Evolutionary conservation across 2,113 vertebrate species (phyloP).

Genomic region (Parotia lawesii): DNA sequence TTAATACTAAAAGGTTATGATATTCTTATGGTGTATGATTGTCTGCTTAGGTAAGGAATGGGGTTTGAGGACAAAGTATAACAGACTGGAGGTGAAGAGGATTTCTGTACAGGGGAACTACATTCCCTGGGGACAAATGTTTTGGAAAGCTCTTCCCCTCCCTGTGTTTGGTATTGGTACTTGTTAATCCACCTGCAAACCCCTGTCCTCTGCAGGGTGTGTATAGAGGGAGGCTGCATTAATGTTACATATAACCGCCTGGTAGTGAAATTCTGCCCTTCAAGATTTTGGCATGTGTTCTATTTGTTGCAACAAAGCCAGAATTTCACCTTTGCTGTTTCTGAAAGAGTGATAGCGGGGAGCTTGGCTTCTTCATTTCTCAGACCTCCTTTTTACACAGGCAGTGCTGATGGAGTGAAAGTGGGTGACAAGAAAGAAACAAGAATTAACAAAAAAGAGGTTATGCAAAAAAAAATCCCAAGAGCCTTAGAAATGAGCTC

Average conservation of each 20-base stretch:
- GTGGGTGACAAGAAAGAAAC: neutral
- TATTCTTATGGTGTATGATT: neutral
- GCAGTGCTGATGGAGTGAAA: neutral
- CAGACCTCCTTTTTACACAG: neutral
- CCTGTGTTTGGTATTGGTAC: neutral
- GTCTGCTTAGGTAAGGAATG: neutral
- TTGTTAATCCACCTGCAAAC: neutral
- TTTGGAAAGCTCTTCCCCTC: neutral
- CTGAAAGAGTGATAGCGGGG: neutral
- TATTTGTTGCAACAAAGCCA: neutral
- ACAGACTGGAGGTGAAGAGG: neutral
- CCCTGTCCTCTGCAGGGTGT: neutral
- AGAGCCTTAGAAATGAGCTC: neutral
- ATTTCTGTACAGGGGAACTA: neutral
- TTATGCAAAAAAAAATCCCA: neutral
- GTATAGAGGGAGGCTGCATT: neutral
- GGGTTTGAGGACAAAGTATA: neutral
- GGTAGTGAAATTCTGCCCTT: neutral
- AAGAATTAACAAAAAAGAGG: neutral
- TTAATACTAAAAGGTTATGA: neutral
- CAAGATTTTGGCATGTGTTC: neutral
- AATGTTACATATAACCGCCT: neutral
- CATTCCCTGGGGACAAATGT: accelerated
- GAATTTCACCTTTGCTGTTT: neutral
- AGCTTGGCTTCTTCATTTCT: neutral